Percentiles rank a stretch among this genome's conserved stretches.
phyloP scores from a whole-genome alignment of 2,888 invertebrate genomes.

The Dryococelus australis region DNA sequence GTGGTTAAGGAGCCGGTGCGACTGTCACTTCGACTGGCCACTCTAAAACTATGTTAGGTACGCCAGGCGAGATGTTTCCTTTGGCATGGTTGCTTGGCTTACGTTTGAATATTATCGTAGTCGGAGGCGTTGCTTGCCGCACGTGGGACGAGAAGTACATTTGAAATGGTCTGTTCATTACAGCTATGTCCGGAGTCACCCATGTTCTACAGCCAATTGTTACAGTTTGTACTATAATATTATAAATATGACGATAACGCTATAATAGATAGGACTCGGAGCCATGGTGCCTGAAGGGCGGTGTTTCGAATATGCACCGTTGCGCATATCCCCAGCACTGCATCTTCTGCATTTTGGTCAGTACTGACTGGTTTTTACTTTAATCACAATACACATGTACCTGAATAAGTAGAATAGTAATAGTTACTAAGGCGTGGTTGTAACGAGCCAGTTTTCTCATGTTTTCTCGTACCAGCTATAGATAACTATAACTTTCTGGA shows the following conservation, averaged over 20 bases:
- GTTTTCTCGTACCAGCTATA: constrained; percentile 30
- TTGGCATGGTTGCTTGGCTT: not conserved
- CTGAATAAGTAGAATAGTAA: constrained; percentile 25
- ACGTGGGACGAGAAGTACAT: constrained; percentile 30
- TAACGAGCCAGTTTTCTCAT: constrained; percentile 27
- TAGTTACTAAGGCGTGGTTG: constrained; percentile 31
- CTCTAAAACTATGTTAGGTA: constrained; percentile 10
- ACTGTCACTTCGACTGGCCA: not conserved
- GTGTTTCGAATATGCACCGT: not conserved
- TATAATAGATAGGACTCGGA: constrained; percentile 28
- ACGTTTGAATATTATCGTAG: constrained; percentile 21
- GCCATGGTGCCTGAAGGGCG: not conserved
- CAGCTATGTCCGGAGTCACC: constrained; percentile 34
- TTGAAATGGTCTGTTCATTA: constrained; percentile 39
- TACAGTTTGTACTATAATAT: constrained; percentile 28
- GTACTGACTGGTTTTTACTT: constrained; percentile 31
- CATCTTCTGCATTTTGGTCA: not conserved
- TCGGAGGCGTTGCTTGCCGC: constrained; percentile 4
- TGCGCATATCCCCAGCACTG: not conserved
- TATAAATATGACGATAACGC: constrained; percentile 20
- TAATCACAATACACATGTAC: constrained; percentile 26
- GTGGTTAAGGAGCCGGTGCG: constrained; percentile 8
- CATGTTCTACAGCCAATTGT: constrained; percentile 26
- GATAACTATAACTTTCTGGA: constrained; percentile 26
- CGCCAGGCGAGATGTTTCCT: not conserved